Evolutionary conservation across 2,797 vertebrate genomes (phyloP), one percentile per base, ranked within the genome.

Genomic region (Hylomyscus alleni): DNA sequence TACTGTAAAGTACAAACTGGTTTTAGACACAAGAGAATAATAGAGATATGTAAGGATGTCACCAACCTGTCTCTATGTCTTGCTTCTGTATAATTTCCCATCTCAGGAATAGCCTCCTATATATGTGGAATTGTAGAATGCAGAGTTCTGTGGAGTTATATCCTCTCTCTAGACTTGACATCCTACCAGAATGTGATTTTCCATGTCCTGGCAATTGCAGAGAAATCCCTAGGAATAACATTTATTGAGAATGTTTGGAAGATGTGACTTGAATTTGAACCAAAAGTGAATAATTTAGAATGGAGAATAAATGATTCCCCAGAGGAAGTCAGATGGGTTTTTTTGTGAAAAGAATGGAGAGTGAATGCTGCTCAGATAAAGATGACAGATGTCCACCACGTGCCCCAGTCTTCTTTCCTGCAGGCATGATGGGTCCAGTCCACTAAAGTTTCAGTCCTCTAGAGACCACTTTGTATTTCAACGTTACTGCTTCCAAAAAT

Each of bases 401-500:
- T 37, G 34, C n/a, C 58, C 31, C 34, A 12, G 34, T 72, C 40
- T 78, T 58, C 67, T 69, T 78, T 82, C 17, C 1, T 40, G 22
- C 50, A 58, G 60, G 29, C 31, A 88, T 77, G 58, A 69, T 54
- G 62, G 44, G 58, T 37, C 31, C 6, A 69, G 58, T 40, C 80
- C 47, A 50, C 47, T n/a, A 4, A 85, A 94, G 47, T 73, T 84
- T 84, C 34, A 67, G 62, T 54, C 72, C 60, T 92, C 77, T 22
- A 60, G 77, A 78, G 78, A 7, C 91, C 13, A 89, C 65, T 96
- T 85, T 73, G 84, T 91, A 86, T 90, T 90, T 95, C 67, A 62
- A 95, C 44, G 90, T 77, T 56, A 54, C 58, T 87, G 22, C 86
- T 97, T 92, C 37, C 31, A 89, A 95, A 97, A 95, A 94, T 95